These are phyloP conservation scores for Cuculus canorus DNA, from an alignment of 2,797 vertebrate species.

Conservation along the genomic window DNA sequence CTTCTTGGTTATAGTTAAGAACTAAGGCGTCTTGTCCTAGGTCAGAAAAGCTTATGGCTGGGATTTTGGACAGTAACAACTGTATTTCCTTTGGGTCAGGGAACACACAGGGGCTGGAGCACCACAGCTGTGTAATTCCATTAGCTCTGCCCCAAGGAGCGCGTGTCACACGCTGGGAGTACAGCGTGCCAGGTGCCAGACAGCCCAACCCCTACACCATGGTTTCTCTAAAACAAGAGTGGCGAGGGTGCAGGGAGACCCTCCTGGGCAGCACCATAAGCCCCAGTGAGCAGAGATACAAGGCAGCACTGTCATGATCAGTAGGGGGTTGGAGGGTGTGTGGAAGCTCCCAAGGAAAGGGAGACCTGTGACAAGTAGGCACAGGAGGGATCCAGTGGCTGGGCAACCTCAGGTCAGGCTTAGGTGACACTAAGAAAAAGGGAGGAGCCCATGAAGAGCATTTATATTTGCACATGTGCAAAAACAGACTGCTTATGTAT, in stretches of 20 bases:
- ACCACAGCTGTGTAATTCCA: not conserved
- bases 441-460: not conserved
- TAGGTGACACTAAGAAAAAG: not conserved
- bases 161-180: accelerated
- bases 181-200: not conserved
- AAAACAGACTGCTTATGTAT: not conserved
- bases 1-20: not conserved
- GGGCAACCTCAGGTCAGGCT: not conserved
- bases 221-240: not conserved
- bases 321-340: not conserved
- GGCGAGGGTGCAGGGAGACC: not conserved
- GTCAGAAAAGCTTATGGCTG: not conserved
- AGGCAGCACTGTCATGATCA: not conserved
- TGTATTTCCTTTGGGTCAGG: not conserved
- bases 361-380: not conserved
- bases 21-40: not conserved
- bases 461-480: accelerated
- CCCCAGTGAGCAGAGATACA: not conserved
- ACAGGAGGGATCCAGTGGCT: too few species aligned
- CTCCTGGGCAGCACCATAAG: not conserved
- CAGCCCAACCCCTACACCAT: not conserved
- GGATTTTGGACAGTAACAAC: not conserved
- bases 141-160: not conserved
- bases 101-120: not conserved
- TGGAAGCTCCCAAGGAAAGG: not conserved